Evolutionary conservation across 2,888 invertebrate species (phyloP), one percentile per base, ranked within the genome.

Genomic region (Epiblema foenella): DNA sequence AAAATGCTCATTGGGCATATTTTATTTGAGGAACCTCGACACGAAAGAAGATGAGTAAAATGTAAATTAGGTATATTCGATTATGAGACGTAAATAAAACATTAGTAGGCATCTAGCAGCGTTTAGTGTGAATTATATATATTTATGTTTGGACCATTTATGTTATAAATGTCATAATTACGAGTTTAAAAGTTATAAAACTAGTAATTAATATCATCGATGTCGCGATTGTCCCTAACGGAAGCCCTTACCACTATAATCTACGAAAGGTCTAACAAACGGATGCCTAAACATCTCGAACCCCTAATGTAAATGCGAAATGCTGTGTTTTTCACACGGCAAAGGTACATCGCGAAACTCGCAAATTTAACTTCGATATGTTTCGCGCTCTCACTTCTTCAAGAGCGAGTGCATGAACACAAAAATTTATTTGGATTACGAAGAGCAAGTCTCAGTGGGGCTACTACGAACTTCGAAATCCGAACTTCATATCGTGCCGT

Each of bases 301-400:
- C 74, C 74, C 69, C 68, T 72, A 72, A 69, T 67, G 29, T 33
- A n/a, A n/a, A 18, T n/a, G 2, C n/a, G 65, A 74, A 74, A 73
- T 75, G 75, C 73, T 75, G 29, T 65, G 65, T 59, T 59, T 37
- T 56, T 56, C 51, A 51, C 65, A 59, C 20, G 51, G 42, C 52
- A 59, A 54, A 64, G 49, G n/a, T 73, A 72, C 68, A 75, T 73
- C 63, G 72, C n/a, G 49, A 76, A 74, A 49, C 63, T 75, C 46
- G 51, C 49, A 63, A n/a, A n/a, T n/a, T 7, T 46, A n/a, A 8
- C 12, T 1, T 46, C 5, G 8, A 46, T n/a, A 46, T 46, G 46
- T n/a, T 46, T 46, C 8, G 46, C 46, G n/a, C n/a, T 15, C 46
- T 46, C 46, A 8, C 46, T 46, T 46, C n/a, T 15, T 1, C 46